These are phyloP conservation scores for Drosophila ezoana DNA, from an alignment of 2,888 invertebrate species.

Conservation along the genomic window DNA sequence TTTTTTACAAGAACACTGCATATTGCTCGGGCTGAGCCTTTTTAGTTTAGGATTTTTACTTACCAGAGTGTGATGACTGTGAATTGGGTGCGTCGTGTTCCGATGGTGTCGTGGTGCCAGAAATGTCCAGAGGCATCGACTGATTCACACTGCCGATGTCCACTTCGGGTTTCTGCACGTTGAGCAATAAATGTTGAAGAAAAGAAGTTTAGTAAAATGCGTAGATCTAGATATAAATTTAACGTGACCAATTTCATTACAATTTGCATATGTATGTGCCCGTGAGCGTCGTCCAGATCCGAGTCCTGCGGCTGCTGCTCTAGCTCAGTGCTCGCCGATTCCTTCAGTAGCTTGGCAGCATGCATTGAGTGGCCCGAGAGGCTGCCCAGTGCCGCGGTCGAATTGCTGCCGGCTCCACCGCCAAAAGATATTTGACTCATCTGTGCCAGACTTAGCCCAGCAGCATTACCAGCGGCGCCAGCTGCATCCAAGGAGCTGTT, in stretches of 20 bases:
- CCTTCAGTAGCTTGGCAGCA: slow-evolving; percentile 84
- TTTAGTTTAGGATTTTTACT: slow-evolving; percentile 37
- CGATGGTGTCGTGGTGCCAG: slow-evolving; percentile 85
- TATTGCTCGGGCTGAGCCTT: background rate
- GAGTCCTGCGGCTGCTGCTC: slow-evolving; percentile 86
- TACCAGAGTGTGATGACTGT: slow-evolving; percentile 85
- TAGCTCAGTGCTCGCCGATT: slow-evolving; percentile 85
- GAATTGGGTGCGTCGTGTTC: slow-evolving; percentile 84
- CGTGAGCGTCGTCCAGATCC: slow-evolving; percentile 86
- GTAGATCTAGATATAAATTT: slow-evolving; percentile 30
- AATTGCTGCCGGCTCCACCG: slow-evolving; percentile 79
- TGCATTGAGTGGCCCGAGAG: slow-evolving; percentile 83
- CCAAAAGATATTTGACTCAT: slow-evolving; percentile 86
- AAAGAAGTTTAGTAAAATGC: slow-evolving; percentile 47
- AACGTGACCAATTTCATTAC: slow-evolving; percentile 82
- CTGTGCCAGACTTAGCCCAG: slow-evolving; percentile 84
- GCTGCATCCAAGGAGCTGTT: slow-evolving; percentile 82
- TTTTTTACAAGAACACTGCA: slow-evolving; percentile 16
- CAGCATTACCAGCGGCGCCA: slow-evolving; percentile 75
- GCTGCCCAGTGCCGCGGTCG: slow-evolving; percentile 76
- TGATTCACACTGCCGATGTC: slow-evolving; percentile 84
- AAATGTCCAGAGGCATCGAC: slow-evolving; percentile 85
- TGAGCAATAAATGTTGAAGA: slow-evolving; percentile 20
- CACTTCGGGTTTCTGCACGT: slow-evolving; percentile 84
- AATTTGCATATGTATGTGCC: slow-evolving; percentile 86